Evolutionary conservation across 2,113 vertebrate genomes (phyloP), one percentile per base, ranked within the genome.

Genomic region (Oceanodroma tethys): DNA sequence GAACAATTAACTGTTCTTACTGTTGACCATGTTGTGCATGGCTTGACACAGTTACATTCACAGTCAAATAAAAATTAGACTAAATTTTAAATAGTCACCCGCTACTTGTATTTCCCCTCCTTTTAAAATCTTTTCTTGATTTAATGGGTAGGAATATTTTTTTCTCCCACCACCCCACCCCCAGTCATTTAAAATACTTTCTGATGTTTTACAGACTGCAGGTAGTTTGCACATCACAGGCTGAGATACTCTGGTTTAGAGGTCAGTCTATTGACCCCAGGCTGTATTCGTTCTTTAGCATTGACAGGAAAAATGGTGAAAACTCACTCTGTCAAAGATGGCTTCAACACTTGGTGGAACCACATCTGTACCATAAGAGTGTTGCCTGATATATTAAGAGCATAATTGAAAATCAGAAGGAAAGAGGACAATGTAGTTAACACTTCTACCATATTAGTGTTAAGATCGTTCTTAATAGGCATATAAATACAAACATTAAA

Each of bases 121-220:
- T 58, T 79, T 58, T 13, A 58, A 82, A 48, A 88, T 42, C 3
- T 76, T 88, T 68, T 22, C 7, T 55, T 81, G 12, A 7, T 67
- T 75, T 80, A 86, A 86, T 45, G 22, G 5, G 8, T 30, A 80
- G 14, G 34, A 75, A 19, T 86, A 18, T 50, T 66, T 90, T 22
- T n/a, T 38, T n/a, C 10, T 32, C 38, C 10, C 10, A 4, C 16
- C 2, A 2, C 16, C 3, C 4, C 5, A 19, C 25, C 7, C 19
- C 16, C 21, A 25, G 2, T 26, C 4, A 32, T 34, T 93, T 75
- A 25, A 83, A 94, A 43, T 34, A 27, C 22, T 66, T 86, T 26
- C 62, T 63, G 34, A 32, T 75, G 15, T 48, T 91, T 91, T 67
- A 40, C n/a, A 86, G 50, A 58, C 34, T 27, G 18, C 7, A 10